Evolutionary conservation across 2,888 invertebrate species (phyloP), one percentile per base, ranked within the genome.

Genomic region (Cephus pygmeus): DNA sequence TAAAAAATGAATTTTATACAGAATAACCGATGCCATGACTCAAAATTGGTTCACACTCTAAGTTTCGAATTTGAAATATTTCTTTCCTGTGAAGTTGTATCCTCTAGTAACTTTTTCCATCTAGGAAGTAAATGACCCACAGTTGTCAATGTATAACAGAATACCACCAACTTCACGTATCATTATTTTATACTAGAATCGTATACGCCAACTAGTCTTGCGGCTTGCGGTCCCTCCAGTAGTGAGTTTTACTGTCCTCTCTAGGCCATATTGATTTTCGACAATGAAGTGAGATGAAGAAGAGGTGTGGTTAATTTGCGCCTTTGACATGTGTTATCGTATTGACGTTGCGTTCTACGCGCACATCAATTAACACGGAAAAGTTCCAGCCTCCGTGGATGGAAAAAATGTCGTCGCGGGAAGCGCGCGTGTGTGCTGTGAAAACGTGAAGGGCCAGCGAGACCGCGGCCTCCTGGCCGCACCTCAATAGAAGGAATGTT

Each of bases 231-330:
- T 56, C 56, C 56, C 56, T 56, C 56, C 56, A 23, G 30, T 74
- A 35, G 74, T 74, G 35, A 35, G 30, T 12, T 30, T n/a, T 12
- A 23, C 74, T n/a, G 30, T 68, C 15, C 69, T 76, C 35, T 69
- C 74, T 68, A 76, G 76, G 79, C 79, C 76, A 79, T 79, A 79
- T 79, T 79, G 79, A 79, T 79, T 79, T 79, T 76, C 69, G 68
- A 73, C 56, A 73, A 73, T 76, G 78, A 34, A 36, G 74, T 35
- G 74, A 76, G 75, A 73, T 69, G 69, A 73, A 76, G 76, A 73
- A 75, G 71, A 81, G 81, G 81, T 81, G 80, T 81, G 81, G 81
- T 81, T 81, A 74, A 56, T 78, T 78, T 79, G n/a, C 40, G 74
- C 34, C 56, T 56, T 56, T 76, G 71, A 76, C 34, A 77, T 79